Percentiles rank a stretch among this genome's conserved stretches.
These are phyloP conservation scores for Typhlichthys eigenmanni DNA, from an alignment of 2,797 vertebrate species.

Conservation along the genomic window DNA sequence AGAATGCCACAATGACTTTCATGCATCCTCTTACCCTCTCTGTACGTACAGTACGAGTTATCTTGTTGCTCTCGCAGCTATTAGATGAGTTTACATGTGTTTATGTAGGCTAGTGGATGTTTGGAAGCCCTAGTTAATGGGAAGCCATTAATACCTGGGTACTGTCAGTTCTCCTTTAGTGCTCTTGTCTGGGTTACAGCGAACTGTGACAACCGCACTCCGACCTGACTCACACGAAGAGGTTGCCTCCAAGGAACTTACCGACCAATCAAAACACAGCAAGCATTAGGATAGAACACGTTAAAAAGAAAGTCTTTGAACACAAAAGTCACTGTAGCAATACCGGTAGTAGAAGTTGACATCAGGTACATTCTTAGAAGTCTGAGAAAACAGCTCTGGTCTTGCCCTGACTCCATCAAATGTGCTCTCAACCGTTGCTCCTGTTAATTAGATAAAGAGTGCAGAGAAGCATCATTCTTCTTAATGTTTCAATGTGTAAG, in stretches of 20 bases:
- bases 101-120: too few species aligned
- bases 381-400: slow-evolving; percentile 79
- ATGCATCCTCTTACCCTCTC: too few species aligned
- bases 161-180: slow-evolving; percentile 85
- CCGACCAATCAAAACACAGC: neutral
- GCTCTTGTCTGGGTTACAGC: slow-evolving; percentile 85
- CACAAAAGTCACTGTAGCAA: slow-evolving; percentile 6
- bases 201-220: slow-evolving; percentile 87
- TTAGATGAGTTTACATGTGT: too few species aligned
- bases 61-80: too few species aligned
- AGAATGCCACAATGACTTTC: slow-evolving; percentile 13
- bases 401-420: slow-evolving; percentile 80
- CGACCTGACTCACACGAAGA: slow-evolving; percentile 89
- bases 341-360: slow-evolving; percentile 96
- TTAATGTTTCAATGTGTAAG: neutral
- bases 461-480: neutral
- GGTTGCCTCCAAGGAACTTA: slow-evolving; percentile 86
- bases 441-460: slow-evolving; percentile 59
- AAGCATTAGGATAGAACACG: neutral
- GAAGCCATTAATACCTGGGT: slow-evolving; percentile 80
- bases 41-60: too few species aligned
- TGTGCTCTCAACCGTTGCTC: slow-evolving; percentile 81
- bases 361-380: slow-evolving; percentile 82
- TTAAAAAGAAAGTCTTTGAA: neutral
- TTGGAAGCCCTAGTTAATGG: neutral